A percentile compares a stretch with the other conserved stretches of the same genome.
phyloP scores from a whole-genome alignment of 2,113 vertebrate genomes.

The Charadrius vociferus region DNA sequence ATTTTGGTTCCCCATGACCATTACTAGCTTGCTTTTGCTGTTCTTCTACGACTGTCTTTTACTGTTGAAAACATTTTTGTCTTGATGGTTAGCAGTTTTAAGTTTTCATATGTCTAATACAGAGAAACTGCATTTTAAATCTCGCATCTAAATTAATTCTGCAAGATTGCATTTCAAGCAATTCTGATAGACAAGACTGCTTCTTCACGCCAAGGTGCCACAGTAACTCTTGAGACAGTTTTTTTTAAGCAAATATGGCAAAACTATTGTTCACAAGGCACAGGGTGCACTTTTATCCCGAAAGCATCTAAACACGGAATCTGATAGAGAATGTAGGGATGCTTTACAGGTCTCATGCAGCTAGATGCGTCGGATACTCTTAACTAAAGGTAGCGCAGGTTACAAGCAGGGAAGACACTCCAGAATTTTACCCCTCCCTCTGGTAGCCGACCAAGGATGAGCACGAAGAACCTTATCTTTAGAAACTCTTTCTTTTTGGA shows the following conservation, averaged over 20 bases:
- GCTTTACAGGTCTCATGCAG: not conserved
- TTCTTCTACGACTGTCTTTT: not conserved
- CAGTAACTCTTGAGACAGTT: not conserved
- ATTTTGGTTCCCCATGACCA: not conserved
- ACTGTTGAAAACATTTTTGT: not conserved
- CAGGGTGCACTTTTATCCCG: not conserved
- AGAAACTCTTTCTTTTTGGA: not conserved
- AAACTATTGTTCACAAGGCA: not conserved
- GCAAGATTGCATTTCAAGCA: not conserved
- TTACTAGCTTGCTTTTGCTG: not conserved
- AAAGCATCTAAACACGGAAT: not conserved
- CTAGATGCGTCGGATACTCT: not conserved
- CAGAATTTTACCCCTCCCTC: not conserved
- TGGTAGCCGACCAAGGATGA: not conserved
- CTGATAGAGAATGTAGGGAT: accelerated
- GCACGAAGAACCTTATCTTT: not conserved
- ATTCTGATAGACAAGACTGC: not conserved
- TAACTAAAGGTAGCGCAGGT: not conserved
- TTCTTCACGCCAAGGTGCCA: not conserved
- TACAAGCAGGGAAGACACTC: not conserved
- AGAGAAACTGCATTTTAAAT: not conserved
- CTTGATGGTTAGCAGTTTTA: not conserved
- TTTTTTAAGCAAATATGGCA: not conserved
- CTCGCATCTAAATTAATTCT: not conserved
- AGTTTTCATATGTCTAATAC: not conserved